Percentiles rank a stretch among this genome's conserved stretches.
Evolutionary conservation across 1,140 invertebrate species (phyloP).

Genomic region (Neodiprion fabricii): DNA sequence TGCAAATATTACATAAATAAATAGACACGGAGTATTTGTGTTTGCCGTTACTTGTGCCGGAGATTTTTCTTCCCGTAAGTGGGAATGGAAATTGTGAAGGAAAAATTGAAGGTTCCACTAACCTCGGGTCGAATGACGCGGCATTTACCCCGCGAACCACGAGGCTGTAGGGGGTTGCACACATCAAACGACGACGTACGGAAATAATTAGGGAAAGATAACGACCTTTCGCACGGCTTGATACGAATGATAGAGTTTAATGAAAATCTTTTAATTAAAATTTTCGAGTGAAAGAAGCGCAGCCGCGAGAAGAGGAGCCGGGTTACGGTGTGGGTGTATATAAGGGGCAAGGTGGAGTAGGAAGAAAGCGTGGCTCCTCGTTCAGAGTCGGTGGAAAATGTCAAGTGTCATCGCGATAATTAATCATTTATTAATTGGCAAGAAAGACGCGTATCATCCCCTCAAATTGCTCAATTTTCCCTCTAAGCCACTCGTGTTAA

Average conservation of each 20-base stretch:
- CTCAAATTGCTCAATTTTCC: slow-evolving; percentile 45
- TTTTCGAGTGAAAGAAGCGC: slow-evolving; percentile 1
- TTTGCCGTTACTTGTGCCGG: no score
- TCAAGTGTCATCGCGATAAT: slow-evolving; percentile 50
- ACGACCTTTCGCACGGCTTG: neutral
- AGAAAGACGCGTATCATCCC: slow-evolving; percentile 48
- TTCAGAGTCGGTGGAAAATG: slow-evolving; percentile 25
- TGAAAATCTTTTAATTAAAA: slow-evolving; percentile 8
- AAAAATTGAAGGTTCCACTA: no score
- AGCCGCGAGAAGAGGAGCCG: neutral
- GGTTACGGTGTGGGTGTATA: neutral
- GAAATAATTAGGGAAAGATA: slow-evolving; percentile 4
- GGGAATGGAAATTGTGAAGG: no score
- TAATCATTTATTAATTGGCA: slow-evolving; percentile 57
- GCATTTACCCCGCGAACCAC: no score
- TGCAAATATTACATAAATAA: no score
- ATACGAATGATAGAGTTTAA: slow-evolving; percentile 3
- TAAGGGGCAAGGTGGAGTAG: neutral
- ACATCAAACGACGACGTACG: neutral
- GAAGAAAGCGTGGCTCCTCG: neutral
- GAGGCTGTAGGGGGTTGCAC: no score
- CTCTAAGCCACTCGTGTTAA: slow-evolving; percentile 13
- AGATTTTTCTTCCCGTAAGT: no score
- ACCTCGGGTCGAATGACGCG: no score
- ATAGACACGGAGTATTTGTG: no score